A percentile compares a stretch with the other conserved stretches of the same genome.
These are phyloP conservation scores for Amazona finschi DNA, from an alignment of 2,797 vertebrate species.

Conservation along the genomic window DNA sequence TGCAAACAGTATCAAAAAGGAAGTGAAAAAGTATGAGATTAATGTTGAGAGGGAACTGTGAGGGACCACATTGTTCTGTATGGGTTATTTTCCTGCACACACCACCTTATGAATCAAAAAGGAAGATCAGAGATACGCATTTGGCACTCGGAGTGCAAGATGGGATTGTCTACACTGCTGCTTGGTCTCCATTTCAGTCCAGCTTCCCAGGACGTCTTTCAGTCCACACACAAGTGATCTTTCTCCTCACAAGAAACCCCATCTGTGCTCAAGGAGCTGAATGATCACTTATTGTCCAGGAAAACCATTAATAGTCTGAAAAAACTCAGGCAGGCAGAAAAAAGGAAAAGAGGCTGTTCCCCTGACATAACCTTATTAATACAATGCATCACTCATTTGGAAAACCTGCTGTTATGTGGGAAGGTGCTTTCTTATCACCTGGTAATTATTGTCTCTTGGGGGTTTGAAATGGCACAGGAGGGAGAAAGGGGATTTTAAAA, in stretches of 20 bases:
- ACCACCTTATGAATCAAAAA: background rate
- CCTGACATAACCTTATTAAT: background rate
- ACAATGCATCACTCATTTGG: background rate
- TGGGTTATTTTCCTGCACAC: background rate
- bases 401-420: slow-evolving; percentile 41
- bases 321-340: background rate
- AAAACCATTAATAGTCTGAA: background rate
- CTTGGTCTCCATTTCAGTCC: background rate
- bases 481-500: background rate
- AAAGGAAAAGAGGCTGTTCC: background rate
- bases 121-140: background rate
- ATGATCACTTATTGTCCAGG: background rate
- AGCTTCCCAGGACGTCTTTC: background rate
- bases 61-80: background rate
- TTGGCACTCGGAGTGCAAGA: background rate
- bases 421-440: slow-evolving; percentile 39
- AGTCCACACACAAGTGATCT: background rate
- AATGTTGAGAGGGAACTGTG: background rate
- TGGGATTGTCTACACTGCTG: background rate
- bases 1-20: background rate
- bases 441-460: slow-evolving; percentile 2
- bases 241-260: background rate
- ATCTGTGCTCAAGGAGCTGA: background rate
- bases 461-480: slow-evolving; percentile 15
- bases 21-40: background rate